Evolutionary conservation across 2,113 vertebrate genomes (phyloP).

Genomic region (Plotosus lineatus): DNA sequence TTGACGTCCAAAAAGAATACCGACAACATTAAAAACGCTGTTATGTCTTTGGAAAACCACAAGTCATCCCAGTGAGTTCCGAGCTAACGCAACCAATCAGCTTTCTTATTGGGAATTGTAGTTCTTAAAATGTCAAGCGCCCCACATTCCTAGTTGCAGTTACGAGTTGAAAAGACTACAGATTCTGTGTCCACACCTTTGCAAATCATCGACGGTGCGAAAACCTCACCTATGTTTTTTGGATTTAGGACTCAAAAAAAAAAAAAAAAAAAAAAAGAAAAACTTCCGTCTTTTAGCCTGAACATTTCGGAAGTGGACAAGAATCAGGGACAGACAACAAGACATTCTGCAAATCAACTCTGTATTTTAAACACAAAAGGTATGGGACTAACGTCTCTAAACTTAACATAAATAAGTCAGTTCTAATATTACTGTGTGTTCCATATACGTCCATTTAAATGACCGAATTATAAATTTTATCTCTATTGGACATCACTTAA

Average conservation of each 20-base stretch:
- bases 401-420: background rate
- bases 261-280: conserved; percentile 51
- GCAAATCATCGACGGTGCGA: conserved; percentile 30
- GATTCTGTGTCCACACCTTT: conserved; percentile 7
- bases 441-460: background rate
- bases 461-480: background rate
- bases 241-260: conserved; percentile 49
- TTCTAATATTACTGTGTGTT: background rate
- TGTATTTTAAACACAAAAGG: conserved; percentile 20
- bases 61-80: conserved; percentile 10
- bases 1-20: background rate
- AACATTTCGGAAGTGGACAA: conserved; percentile 30
- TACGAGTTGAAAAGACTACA: conserved; percentile 65
- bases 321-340: background rate
- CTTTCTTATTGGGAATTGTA: conserved; percentile 62
- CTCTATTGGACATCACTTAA: too few relatives aligned
- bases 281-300: conserved; percentile 69
- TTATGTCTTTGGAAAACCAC: conserved; percentile 11
- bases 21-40: background rate
- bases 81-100: background rate
- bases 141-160: too few relatives aligned
- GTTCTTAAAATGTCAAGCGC: background rate
- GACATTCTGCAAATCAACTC: background rate
- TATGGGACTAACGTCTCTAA: conserved; percentile 5
- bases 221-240: conserved; percentile 48